A percentile compares a stretch with the other conserved stretches of the same genome.
Evolutionary conservation across 2,888 invertebrate genomes (phyloP).

Genomic region (Drosophila putrida): DNA sequence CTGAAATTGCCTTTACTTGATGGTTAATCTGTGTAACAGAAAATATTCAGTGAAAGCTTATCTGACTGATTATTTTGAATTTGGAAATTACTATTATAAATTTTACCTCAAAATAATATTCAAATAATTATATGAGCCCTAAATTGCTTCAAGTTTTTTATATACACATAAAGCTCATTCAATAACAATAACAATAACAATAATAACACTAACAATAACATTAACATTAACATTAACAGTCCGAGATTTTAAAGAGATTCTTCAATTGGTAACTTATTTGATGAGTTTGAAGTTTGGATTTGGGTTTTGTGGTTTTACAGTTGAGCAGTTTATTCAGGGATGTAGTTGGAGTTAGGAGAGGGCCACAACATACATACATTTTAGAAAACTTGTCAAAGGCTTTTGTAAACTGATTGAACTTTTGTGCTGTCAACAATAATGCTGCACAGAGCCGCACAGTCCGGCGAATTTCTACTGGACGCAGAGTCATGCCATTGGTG

Average conservation of each 20-base stretch:
- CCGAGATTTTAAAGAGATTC: conserved; percentile 1
- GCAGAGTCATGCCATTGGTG: conserved; percentile 91
- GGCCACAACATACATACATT: conserved; percentile 12
- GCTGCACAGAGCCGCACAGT: conserved; percentile 80
- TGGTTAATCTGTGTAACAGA: too few species aligned
- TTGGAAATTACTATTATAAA: too few species aligned
- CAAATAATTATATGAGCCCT: too few species aligned
- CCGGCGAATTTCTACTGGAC: conserved; percentile 89
- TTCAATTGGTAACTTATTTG: conserved; percentile 28
- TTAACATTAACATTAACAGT: conserved; percentile 9
- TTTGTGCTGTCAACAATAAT: conserved; percentile 42
- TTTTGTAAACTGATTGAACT: conserved; percentile 65
- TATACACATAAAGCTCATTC: too few species aligned
- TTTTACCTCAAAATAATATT: too few species aligned
- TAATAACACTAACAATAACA: conserved; percentile 10
- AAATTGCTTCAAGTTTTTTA: too few species aligned
- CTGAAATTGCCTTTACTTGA: too few species aligned
- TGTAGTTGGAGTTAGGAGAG: neutral
- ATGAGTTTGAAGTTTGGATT: neutral
- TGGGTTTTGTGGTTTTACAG: neutral
- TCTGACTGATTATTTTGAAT: too few species aligned
- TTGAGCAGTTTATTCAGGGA: conserved; percentile 7
- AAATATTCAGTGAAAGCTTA: too few species aligned
- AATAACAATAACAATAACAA: neutral
- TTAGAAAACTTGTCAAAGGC: conserved; percentile 40